Evolutionary conservation across 1,140 invertebrate species (phyloP).

Genomic region (Ooceraea biroi): DNA sequence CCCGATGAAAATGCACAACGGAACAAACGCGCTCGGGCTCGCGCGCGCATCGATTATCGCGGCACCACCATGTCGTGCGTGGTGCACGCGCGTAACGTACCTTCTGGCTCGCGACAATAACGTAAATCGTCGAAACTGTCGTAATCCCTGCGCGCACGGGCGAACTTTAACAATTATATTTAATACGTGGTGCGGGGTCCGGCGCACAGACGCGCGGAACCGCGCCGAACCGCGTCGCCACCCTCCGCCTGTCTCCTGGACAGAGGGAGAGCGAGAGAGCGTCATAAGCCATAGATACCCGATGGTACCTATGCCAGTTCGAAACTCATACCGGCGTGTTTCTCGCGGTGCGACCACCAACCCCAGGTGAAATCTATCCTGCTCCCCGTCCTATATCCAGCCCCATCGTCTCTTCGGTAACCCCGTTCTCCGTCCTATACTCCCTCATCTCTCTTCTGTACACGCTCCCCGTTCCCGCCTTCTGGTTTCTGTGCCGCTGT

Average conservation of each 20-base stretch:
- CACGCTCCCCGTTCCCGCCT: slow-evolving; percentile 69
- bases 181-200: slow-evolving; percentile 82
- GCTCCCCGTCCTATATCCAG: slow-evolving; percentile 67
- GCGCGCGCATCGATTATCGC: slow-evolving; percentile 47
- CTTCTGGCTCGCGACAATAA: slow-evolving; percentile 72
- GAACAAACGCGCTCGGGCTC: not conserved
- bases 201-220: not conserved
- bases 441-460: no score
- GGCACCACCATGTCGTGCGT: not conserved
- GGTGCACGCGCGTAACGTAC: slow-evolving; percentile 11
- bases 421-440: no score
- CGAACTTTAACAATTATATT: slow-evolving; percentile 85
- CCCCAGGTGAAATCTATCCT: slow-evolving; percentile 81
- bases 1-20: slow-evolving; percentile 17
- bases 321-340: slow-evolving; percentile 74
- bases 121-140: slow-evolving; percentile 81
- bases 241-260: not conserved
- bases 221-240: not conserved
- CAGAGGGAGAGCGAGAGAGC: slow-evolving; percentile 4
- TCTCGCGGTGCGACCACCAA: slow-evolving; percentile 72
- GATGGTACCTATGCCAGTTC: slow-evolving; percentile 76
- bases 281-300: slow-evolving; percentile 80
- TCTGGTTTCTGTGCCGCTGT: slow-evolving; percentile 72
- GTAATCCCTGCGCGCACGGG: slow-evolving; percentile 78
- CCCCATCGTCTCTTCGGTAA: no score